Percentiles rank a stretch among this genome's conserved stretches.
These are phyloP conservation scores for Chrysaora quinquecirrha DNA, from an alignment of 30 jellyfish, hydroid and myxozoan species.

Conservation along the genomic window DNA sequence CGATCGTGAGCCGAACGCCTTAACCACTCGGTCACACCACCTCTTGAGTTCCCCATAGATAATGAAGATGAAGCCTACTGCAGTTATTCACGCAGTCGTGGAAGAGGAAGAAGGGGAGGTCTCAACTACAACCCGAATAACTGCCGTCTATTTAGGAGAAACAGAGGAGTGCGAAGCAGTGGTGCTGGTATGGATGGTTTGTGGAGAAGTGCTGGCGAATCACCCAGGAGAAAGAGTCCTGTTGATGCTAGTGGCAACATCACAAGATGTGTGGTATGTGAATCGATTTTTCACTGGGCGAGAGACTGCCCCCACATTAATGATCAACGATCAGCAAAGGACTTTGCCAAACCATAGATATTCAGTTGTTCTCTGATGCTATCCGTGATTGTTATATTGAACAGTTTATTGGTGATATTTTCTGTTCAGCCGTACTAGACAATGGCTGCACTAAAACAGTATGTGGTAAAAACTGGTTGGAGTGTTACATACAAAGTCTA, in stretches of 20 bases:
- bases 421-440: not conserved
- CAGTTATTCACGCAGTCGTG: too few species aligned
- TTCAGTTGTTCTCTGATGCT: not conserved
- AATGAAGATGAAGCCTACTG: too few species aligned
- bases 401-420: not conserved
- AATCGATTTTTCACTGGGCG: not conserved
- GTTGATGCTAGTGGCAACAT: not conserved
- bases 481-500: not conserved
- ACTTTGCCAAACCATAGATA: too few species aligned
- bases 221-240: not conserved
- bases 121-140: too few species aligned
- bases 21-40: too few species aligned
- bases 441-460: not conserved
- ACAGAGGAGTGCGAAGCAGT: too few species aligned
- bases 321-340: not conserved
- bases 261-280: conserved; percentile 3
- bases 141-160: too few species aligned
- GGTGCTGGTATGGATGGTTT: too few species aligned
- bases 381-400: not conserved
- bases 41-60: too few species aligned
- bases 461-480: conserved; percentile 1
- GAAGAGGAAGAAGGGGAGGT: too few species aligned
- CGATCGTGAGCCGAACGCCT: too few species aligned
- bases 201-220: too few species aligned
- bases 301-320: not conserved